A percentile compares a stretch with the other conserved stretches of the same genome.
Evolutionary conservation across 2,888 invertebrate genomes (phyloP).

Genomic region (Nasonovia ribisnigri): DNA sequence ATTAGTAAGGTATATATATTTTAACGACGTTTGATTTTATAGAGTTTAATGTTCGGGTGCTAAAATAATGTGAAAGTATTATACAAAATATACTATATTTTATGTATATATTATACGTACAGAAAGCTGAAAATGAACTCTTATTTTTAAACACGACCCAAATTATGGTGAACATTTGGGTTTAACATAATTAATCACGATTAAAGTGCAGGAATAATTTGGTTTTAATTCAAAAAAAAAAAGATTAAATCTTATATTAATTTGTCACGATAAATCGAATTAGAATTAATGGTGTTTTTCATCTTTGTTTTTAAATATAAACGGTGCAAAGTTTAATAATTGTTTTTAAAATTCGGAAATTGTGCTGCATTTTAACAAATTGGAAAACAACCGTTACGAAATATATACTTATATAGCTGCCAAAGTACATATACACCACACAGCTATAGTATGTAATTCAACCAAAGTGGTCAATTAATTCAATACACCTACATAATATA

Average conservation of each 20-base stretch:
- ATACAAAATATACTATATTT: not conserved
- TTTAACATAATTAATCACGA: slow-evolving; percentile 36
- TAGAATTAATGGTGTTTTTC: not conserved
- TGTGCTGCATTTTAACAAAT: not conserved
- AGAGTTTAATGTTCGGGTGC: not conserved
- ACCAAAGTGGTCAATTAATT: not conserved
- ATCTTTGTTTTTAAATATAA: not conserved
- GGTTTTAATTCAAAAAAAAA: slow-evolving; percentile 4
- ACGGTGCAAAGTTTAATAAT: not conserved
- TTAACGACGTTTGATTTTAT: not conserved
- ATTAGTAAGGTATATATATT: not conserved
- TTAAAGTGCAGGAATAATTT: slow-evolving; percentile 26
- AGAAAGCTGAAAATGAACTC: not conserved
- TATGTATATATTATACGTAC: not conserved
- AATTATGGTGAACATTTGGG: not conserved
- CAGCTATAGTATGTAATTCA: not conserved
- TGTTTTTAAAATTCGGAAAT: not conserved
- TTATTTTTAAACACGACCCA: not conserved
- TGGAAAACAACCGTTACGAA: not conserved
- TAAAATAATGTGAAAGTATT: not conserved
- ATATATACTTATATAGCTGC: not conserved
- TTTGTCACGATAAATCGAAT: slow-evolving; percentile 31
- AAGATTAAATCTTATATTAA: slow-evolving; percentile 29
- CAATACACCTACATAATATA: not conserved
- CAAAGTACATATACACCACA: not conserved